Evolutionary conservation across 2,797 vertebrate genomes (phyloP), one percentile per base, ranked within the genome.

Genomic region (Mallotus villosus): DNA sequence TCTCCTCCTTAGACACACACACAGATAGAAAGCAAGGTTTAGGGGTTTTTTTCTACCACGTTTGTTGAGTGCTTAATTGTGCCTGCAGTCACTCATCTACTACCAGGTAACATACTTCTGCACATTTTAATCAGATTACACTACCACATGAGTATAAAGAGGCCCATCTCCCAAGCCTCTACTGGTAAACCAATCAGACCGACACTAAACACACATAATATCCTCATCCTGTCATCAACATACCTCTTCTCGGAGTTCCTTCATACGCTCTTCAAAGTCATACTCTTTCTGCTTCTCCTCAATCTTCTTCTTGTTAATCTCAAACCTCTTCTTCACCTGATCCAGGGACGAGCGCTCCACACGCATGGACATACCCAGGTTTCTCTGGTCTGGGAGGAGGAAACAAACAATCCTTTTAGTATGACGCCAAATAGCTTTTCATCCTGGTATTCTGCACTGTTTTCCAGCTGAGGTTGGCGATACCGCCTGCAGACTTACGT

Each of bases 251-350:
- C 97, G 85, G 51, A 99, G 94, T 72, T 99, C 97, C 88, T 99
- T 99, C 97, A 99, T 96, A 64, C 97, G 93, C 89, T 99, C 97
- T 82, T 99, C 97, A 72, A 99, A 99, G 90, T 99, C 97, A 63
- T 99, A 99, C 83, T 99, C 97, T 80, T 98, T 99, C 88, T 99
- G 96, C 71, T 98, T 99, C 89, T 99, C 97, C 89, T 99, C 97
- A 94, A 99, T 90, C 80, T 98, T 99, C 87, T 98, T 98, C 89
- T 98, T 99, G 88, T 99, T 99, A 57, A 95, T 92, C 81, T 99
- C 97, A 65, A 99, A 98, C 14, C 97, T 94, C 73, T 97, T 98
- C 88, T 98, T 98, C 79, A 99, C 97, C 88, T 99, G 97, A 85
- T 99, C 97, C 81, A 99, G 85, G 0, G 97, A 98, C 2, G 97